Base-by-base conservation (phyloP, 2,113 vertebrate genomes). In the Lamprotornis superbus region DNA sequence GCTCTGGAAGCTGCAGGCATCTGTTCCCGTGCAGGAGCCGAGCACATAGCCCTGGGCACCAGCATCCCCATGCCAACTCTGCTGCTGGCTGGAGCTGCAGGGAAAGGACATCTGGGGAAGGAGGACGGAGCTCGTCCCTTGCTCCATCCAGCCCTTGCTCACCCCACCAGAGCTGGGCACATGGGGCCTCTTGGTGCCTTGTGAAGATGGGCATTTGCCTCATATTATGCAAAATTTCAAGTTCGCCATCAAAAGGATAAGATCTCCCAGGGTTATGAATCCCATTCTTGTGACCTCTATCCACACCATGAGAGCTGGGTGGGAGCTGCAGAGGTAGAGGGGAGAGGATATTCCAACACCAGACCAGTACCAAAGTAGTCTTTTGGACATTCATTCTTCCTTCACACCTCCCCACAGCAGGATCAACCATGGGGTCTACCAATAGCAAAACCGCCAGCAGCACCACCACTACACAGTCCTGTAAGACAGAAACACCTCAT, bases 301-400 rank as follows among this genome's bases (percentile, higher is more conserved):
- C 15, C n/a, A 52, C 2, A 42, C 19, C 37, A 14, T 0, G 0
- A 83, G 9, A 73, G 24, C n/a, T n/a, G 31, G 14, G 19, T 37
- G 24, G 21, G 13, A 94, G 44, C 19, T 68, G n/a, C n/a, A 37
- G 33, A 53, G 18, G 18, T 13, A 12, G 60, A 87, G 5, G 5
- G 22, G 16, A 68, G 17, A 0, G 0, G 6, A 11, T 28, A 27
- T 57, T 92, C n/a, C 65, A 61, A n/a, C 17, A 28, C 1, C 15
- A n/a, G 1, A 19, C 5, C 10, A 37, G 19, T 53, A 61, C 5
- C 15, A 33, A 74, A 47, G 28, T 1, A 21, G 6, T 15, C 5
- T 39, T 44, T 64, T 24, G 11, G 30, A 67, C 10, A 24, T 17
- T 16, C 13, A 28, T 42, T n/a, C 14, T 78, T 40, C 44, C 49